A percentile compares a stretch with the other conserved stretches of the same genome.
Conservation (phyloP, 2,888 invertebrate genomes). For the Rhopalosiphum nymphaeae region DNA sequence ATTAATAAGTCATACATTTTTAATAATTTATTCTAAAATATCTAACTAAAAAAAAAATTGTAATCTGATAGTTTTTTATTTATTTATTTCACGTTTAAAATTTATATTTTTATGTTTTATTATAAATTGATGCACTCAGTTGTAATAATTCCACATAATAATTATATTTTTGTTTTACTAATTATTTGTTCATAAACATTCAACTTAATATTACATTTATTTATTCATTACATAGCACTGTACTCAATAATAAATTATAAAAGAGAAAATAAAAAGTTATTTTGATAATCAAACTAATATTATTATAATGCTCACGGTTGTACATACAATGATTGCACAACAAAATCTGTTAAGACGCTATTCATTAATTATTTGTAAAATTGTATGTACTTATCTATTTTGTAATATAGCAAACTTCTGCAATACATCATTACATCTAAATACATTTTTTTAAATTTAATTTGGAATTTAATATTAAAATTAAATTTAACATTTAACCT, state of each 20-base stretch:
- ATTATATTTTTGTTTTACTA: background rate
- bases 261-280: background rate
- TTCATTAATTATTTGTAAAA: too few species aligned
- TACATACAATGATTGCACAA: too few species aligned
- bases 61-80: background rate
- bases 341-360: too few species aligned
- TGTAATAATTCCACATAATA: background rate
- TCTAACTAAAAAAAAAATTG: background rate
- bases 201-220: background rate
- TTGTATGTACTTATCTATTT: too few species aligned
- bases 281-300: background rate
- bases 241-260: background rate
- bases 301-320: background rate
- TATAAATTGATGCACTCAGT: too few species aligned
- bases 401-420: too few species aligned
- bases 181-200: background rate
- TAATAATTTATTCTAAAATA: background rate
- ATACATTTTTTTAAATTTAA: too few species aligned
- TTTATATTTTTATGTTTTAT: too few species aligned
- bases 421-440: too few species aligned
- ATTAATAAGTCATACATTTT: background rate
- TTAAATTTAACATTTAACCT: too few species aligned
- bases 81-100: background rate
- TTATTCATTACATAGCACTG: background rate
- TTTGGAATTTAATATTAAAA: too few species aligned